phyloP scores from a whole-genome alignment of 2,888 invertebrate genomes.

The Lasius platythorax region DNA sequence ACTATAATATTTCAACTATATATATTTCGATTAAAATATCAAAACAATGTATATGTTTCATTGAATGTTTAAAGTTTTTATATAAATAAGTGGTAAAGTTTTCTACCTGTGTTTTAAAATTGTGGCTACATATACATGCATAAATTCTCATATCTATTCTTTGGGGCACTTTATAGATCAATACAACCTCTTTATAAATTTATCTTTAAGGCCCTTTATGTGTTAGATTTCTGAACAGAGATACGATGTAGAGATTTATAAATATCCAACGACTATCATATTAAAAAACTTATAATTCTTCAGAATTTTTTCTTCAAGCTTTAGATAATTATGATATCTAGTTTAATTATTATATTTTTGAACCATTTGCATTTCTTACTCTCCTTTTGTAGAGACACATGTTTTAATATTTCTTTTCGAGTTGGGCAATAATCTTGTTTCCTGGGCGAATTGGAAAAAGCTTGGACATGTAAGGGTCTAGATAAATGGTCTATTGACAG shows the following conservation, averaged over 20 bases:
- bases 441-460: neutral
- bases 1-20: neutral
- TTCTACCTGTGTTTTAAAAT: neutral
- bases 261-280: neutral
- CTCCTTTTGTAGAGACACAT: neutral
- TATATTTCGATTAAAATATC: neutral
- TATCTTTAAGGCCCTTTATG: neutral
- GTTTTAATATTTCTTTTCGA: neutral
- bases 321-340: neutral
- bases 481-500: constrained; percentile 37
- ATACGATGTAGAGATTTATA: neutral
- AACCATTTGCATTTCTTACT: neutral
- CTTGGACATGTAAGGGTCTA: neutral
- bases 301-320: neutral
- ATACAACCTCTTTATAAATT: constrained; percentile 17
- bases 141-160: neutral
- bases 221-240: neutral
- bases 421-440: neutral
- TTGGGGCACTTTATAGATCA: neutral
- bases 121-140: neutral
- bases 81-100: neutral
- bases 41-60: neutral
- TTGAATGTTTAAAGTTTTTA: neutral
- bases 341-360: neutral
- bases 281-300: neutral